These are phyloP conservation scores for Antheraea pernyi DNA, from an alignment of 1,140 invertebrate species.

Conservation along the genomic window DNA sequence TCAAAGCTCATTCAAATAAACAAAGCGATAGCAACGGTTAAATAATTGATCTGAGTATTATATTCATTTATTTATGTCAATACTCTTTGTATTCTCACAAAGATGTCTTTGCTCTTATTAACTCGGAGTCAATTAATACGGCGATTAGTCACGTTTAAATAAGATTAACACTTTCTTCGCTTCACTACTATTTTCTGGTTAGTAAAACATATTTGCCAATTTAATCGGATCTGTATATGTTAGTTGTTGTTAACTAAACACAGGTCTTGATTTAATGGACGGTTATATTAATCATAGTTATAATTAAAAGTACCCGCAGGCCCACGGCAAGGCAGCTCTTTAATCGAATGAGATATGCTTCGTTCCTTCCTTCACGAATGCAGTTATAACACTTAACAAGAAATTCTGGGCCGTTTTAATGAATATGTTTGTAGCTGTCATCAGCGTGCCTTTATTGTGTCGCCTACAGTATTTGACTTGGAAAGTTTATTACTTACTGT, in stretches of 20 bases:
- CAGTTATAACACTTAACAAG: constrained; percentile 59
- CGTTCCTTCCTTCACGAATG: constrained; percentile 46
- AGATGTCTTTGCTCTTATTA: constrained; percentile 11
- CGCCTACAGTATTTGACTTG: not conserved
- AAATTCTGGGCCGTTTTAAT: constrained; percentile 45
- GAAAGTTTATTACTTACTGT: not conserved
- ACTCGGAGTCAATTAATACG: constrained; percentile 47
- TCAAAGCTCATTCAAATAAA: not conserved
- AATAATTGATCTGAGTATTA: not conserved
- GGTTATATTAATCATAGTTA: constrained; percentile 33
- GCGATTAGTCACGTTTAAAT: constrained; percentile 67
- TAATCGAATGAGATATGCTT: constrained; percentile 73
- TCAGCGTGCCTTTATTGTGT: constrained; percentile 23
- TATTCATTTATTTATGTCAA: not conserved
- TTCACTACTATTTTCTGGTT: constrained; percentile 41
- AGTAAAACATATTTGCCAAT: constrained; percentile 1
- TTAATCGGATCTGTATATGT: not conserved
- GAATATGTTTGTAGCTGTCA: constrained; percentile 52
- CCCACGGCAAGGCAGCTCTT: constrained; percentile 35
- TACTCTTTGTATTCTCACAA: not conserved
- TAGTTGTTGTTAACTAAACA: not conserved
- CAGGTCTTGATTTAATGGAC: constrained; percentile 18
- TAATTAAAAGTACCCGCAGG: constrained; percentile 56
- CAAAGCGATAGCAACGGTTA: not conserved
- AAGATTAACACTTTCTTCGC: constrained; percentile 59